Percentiles rank a stretch among this genome's conserved stretches.
These are phyloP conservation scores for Myanophis thanlyinensis DNA, from an alignment of 2,113 vertebrate species.

Conservation along the genomic window DNA sequence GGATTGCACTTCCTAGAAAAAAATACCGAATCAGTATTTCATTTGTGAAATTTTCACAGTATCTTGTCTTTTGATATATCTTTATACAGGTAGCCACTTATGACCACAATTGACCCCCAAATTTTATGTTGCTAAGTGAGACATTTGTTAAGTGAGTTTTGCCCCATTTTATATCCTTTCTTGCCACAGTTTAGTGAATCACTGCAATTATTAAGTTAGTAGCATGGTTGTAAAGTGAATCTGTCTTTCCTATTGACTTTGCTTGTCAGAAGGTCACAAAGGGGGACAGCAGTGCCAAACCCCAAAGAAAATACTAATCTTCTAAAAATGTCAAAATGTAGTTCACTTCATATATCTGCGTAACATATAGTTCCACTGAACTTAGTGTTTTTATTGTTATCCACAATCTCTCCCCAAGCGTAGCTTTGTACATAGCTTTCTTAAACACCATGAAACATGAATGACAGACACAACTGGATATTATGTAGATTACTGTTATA, in stretches of 20 bases:
- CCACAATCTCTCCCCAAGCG: not conserved
- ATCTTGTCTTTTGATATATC: not conserved
- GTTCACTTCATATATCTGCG: not conserved
- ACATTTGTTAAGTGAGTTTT: too few species aligned
- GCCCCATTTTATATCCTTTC: not conserved
- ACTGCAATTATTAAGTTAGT: not conserved
- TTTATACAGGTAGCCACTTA: not conserved
- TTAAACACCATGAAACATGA: not conserved
- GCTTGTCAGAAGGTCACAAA: not conserved
- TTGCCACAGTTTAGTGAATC: not conserved
- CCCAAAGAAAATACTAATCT: not conserved
- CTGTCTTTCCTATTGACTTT: not conserved
- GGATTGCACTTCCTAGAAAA: not conserved
- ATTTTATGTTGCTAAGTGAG: too few species aligned
- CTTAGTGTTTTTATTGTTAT: not conserved
- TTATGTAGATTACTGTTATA: not conserved
- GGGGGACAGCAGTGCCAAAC: not conserved
- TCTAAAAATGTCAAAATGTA: not conserved
- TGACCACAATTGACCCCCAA: too few species aligned
- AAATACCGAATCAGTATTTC: not conserved
- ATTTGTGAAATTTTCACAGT: not conserved
- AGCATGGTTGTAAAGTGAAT: not conserved
- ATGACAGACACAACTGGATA: not conserved
- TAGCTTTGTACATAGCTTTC: not conserved
- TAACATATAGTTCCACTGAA: not conserved